Evolutionary conservation across 2,113 vertebrate genomes (phyloP), one percentile per base, ranked within the genome.

Genomic region (Bubo bubo): DNA sequence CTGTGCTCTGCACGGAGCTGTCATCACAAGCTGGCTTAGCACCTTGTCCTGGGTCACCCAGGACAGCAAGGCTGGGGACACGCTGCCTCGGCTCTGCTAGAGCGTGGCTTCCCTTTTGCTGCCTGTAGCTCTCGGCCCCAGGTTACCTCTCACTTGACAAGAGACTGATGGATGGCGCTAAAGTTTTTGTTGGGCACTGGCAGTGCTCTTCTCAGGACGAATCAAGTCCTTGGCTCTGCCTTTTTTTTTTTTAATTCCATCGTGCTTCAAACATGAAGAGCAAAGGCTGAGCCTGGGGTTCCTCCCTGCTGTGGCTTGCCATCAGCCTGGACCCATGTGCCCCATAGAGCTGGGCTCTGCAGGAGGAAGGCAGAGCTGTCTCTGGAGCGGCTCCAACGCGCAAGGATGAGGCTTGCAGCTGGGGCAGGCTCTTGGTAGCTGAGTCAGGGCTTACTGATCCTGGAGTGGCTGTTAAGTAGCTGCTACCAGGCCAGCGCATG

Each of bases 401-500:
- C n/a, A 71, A 26, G 41, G 24, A 55, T 23, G 62, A 68, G 53
- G 85, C 73, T 79, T 63, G 43, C 8, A 56, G 52, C 35, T 71
- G 32, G 24, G 60, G 9, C 50, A 64, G n/a, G 50, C 37, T 71
- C 37, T 55, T 43, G 16, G 74, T 72, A 74, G 43, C 85, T 74
- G 67, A 75, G 41, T 60, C 73, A 71, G 76, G 72, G 24, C 8
- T 89, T 47, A 30, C 60, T n/a, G 14, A 62, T 26, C 66, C 21
- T 64, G 30, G 58, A 30, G 72, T 45, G 87, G 53, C 45, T 85
- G 37, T 34, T 86, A 10, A 3, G 15, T 2, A 7, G n/a, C 50
- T 74, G 64, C 59, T 81, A 35, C 41, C 0, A 0, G 64, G 24
- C 17, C 56, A 62, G 22, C 0, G 2, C 30, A 64, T 17, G 19